Evolutionary conservation across 37 sponge, comb jelly and placozoan species (phyloP), one percentile per base, ranked within the genome.

Genomic region (Spongilla lacustris): DNA sequence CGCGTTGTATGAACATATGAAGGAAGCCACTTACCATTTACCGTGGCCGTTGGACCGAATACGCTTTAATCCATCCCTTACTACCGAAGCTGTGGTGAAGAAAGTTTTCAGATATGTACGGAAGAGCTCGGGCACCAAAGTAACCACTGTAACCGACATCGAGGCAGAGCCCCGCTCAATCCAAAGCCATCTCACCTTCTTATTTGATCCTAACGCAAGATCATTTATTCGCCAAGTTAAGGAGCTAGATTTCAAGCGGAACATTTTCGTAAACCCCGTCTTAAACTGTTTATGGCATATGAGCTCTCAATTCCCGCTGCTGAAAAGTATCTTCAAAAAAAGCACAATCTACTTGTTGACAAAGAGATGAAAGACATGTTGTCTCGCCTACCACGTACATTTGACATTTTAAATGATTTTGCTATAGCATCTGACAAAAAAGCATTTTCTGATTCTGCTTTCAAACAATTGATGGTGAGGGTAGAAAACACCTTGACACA

Each of bases 301-400:
- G 58, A 58, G 58, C 58, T 58, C 58, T 58, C 58, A 58, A 58
- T 58, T 8, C 58, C 58, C 11, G 4, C 19, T 58, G 58, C 58
- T 58, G 58, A 58, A 58, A 58, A 58, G 58, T 58, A 58, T 58
- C 58, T 58, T 58, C 58, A 58, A 58, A 58, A 58, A 58, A 58
- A 19, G 58, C 11, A 58, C 58, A 58, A 17, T 58, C 58, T 58
- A 58, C 58, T 17, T 58, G 58, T 58, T 58, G 58, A 58, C 58
- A 17, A 8, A 58, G 58, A 58, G 4, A 58, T 14, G 58, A 58
- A 58, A 58, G 58, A 58, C 58, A 58, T 58, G 58, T 58, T 58
- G 58, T 13, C 58, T 58, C 58, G 58, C 58, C 58, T 58, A 58
- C 58, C 58, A 58, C 58, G 58, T 58, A 58, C 58, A 58, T 58